Evolutionary conservation across 2,888 invertebrate species (phyloP), one percentile per base, ranked within the genome.

Genomic region (Diploptera punctata): DNA sequence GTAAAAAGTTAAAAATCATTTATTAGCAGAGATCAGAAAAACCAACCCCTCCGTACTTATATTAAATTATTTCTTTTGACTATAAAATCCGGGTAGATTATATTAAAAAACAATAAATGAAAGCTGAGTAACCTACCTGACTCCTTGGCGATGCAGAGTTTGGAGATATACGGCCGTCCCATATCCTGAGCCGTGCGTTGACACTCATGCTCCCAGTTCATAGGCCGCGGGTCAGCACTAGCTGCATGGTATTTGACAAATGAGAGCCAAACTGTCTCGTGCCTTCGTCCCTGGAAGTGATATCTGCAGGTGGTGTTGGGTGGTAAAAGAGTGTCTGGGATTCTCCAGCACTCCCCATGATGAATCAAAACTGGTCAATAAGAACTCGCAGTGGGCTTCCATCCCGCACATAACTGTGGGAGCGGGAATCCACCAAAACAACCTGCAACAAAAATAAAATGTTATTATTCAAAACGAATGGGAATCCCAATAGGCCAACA

Each of bases 241-340:
- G 90, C 90, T 1, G 92, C 91, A 83, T 93, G 92, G 81, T 93
- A 93, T 82, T 93, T 93, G 78, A 93, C 89, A 81, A 94, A 93
- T 29, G 93, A 92, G 76, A 93, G 87, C 94, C 93, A 93, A 29
- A 93, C 92, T 73, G 92, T 90, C 83, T 93, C 93, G 79, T 90
- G 90, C 5, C 89, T 85, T 68, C 90, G 89, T 31, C 92, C 93
- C 83, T 87, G 87, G 80, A 93, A 93, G 80, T 91, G 90, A 82
- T 93, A 93, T 74, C 91, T 89, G 81, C 94, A 94, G 5, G 93
- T 93, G 0, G 93, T 93, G 82, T 93, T 93, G 1, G 93, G 92
- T 0, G 93, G 93, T 71, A 93, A n/a, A 83, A 1, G 93, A 91
- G 81, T 93, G 93, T 65, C 89, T 85, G 2, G 93, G 93, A 81